Percentiles rank a stretch among this genome's conserved stretches.
Evolutionary conservation across 1,140 invertebrate species (phyloP).

Genomic region (Ceratosolen fusciceps): DNA sequence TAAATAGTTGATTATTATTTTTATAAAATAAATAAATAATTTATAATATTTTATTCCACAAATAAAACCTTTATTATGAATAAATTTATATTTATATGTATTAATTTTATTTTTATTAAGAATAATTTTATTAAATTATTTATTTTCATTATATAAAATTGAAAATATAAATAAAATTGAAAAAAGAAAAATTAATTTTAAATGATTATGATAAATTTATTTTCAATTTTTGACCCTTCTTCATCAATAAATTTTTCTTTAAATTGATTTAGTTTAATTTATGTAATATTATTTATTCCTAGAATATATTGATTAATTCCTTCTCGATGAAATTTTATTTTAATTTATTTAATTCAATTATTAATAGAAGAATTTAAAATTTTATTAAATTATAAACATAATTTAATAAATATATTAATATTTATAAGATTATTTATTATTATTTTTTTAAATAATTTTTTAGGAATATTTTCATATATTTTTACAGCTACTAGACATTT

Average conservation of each 20-base stretch:
- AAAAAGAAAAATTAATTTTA: slow-evolving; percentile 16
- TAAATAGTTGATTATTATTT: too few species aligned
- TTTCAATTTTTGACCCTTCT: slow-evolving; percentile 56
- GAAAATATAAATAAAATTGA: too few species aligned
- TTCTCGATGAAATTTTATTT: slow-evolving; percentile 48
- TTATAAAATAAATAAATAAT: too few species aligned
- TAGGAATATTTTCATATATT: slow-evolving; percentile 79
- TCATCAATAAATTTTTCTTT: slow-evolving; percentile 61
- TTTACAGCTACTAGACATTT: slow-evolving; percentile 77
- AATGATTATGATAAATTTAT: slow-evolving; percentile 56
- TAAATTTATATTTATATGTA: too few species aligned
- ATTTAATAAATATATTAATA: slow-evolving; percentile 72
- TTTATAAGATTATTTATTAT: slow-evolving; percentile 72
- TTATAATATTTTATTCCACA: too few species aligned
- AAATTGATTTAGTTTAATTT: too few species aligned
- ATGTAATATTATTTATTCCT: too few species aligned
- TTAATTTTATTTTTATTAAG: too few species aligned
- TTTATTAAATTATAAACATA: slow-evolving; percentile 69
- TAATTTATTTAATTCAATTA: neutral
- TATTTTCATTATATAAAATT: too few species aligned
- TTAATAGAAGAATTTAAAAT: slow-evolving; percentile 57
- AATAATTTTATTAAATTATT: too few species aligned
- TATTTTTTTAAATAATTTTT: slow-evolving; percentile 76
- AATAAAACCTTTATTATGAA: too few species aligned
- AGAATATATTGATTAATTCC: too few species aligned